Evolutionary conservation across 2,888 invertebrate species (phyloP).

Genomic region (Cheilosia soror): DNA sequence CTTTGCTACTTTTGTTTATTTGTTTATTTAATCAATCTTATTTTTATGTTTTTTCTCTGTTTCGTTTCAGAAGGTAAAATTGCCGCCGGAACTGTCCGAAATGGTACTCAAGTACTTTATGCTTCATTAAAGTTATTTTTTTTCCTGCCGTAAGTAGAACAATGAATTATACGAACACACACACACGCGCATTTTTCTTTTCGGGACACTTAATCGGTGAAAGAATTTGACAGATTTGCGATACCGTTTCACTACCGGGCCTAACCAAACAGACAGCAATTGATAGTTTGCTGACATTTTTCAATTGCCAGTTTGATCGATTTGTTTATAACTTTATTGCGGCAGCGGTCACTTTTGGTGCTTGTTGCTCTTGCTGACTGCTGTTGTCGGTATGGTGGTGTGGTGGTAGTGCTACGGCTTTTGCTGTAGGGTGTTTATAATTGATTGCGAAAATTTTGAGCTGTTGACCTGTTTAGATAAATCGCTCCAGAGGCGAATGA

Average conservation of each 20-base stretch:
- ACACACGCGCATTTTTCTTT: slow-evolving; percentile 2
- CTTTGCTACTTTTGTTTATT: slow-evolving; percentile 48
- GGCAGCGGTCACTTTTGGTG: slow-evolving; percentile 41
- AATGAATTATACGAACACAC: slow-evolving; percentile 15
- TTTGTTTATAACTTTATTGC: slow-evolving; percentile 63
- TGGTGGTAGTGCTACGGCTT: background rate
- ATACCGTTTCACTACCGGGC: slow-evolving; percentile 54
- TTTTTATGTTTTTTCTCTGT: slow-evolving; percentile 32
- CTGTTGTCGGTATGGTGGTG: background rate
- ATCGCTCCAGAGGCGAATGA: slow-evolving; percentile 57
- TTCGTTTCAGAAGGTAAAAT: slow-evolving; percentile 66
- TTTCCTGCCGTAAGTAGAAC: slow-evolving; percentile 59
- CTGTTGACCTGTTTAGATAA: slow-evolving; percentile 68
- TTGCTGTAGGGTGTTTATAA: slow-evolving; percentile 51
- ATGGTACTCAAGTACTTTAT: slow-evolving; percentile 39
- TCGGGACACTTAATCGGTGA: slow-evolving; percentile 63
- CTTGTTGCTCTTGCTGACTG: slow-evolving; percentile 20
- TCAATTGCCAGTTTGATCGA: slow-evolving; percentile 71
- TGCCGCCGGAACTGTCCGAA: slow-evolving; percentile 38
- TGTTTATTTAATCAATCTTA: slow-evolving; percentile 57
- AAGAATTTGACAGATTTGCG: slow-evolving; percentile 72
- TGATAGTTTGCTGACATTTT: slow-evolving; percentile 72
- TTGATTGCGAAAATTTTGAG: slow-evolving; percentile 68
- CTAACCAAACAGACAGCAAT: slow-evolving; percentile 29
- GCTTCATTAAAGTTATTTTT: slow-evolving; percentile 37